phyloP scores from a whole-genome alignment of 2,113 vertebrate species.

The Carlito syrichta region DNA sequence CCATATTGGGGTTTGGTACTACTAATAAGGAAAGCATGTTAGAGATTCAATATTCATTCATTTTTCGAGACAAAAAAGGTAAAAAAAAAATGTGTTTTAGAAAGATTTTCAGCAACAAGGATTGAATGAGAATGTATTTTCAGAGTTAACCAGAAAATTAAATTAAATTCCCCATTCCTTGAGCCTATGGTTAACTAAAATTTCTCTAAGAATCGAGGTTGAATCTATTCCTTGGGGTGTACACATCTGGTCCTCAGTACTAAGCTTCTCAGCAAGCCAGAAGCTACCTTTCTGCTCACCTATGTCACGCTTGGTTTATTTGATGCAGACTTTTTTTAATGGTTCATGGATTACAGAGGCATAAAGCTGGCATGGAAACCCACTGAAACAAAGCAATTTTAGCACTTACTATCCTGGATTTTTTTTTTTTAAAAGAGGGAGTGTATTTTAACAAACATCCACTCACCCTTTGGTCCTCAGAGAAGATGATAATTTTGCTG shows the following conservation, averaged over 20 bases:
- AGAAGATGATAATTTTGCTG: neutral
- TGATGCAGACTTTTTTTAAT: neutral
- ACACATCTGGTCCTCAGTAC: neutral
- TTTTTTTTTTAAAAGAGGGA: neutral
- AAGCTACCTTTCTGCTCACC: neutral
- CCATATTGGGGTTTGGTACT: neutral
- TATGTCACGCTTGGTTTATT: fast-evolving
- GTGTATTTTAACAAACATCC: neutral
- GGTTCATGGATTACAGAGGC: neutral
- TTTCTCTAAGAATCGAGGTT: neutral
- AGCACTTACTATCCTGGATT: neutral
- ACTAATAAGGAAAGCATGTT: neutral
- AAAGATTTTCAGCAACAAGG: neutral
- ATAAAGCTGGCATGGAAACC: neutral
- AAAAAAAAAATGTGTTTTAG: neutral
- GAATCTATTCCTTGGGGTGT: neutral
- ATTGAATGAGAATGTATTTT: neutral
- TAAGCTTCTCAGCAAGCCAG: neutral
- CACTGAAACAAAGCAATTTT: neutral
- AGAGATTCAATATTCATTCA: neutral
- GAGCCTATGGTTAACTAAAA: neutral
- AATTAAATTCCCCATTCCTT: neutral
- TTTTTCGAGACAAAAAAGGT: neutral
- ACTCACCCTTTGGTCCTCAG: neutral
- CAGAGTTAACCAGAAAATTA: neutral